These are phyloP conservation scores for Bettongia penicillata DNA, from an alignment of 2,113 vertebrate genomes.

Conservation along the genomic window DNA sequence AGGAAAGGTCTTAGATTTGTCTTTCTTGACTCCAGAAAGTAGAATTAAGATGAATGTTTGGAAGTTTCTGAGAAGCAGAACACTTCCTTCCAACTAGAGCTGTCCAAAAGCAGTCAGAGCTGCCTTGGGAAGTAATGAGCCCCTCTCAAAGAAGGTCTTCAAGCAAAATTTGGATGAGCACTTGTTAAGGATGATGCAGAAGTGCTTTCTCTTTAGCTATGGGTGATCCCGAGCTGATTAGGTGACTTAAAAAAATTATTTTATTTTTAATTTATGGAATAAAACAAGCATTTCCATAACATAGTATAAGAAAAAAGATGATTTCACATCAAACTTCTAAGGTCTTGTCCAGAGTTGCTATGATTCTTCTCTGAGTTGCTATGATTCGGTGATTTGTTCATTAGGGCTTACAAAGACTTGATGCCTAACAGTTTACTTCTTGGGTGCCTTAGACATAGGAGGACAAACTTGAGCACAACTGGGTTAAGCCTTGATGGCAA, in stretches of 20 bases:
- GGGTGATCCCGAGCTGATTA: background rate
- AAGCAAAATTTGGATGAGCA: background rate
- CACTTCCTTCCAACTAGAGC: background rate
- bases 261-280: too few relatives aligned
- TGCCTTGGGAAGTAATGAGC: background rate
- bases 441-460: background rate
- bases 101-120: background rate
- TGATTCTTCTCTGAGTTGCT: slow-evolving; percentile 3
- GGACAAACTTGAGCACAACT: background rate
- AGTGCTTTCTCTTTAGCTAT: background rate
- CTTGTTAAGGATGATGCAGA: background rate
- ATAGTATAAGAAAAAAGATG: too few relatives aligned
- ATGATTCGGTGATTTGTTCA: slow-evolving; percentile 20
- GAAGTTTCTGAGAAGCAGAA: background rate
- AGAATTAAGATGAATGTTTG: background rate
- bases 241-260: background rate
- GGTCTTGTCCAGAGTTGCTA: background rate
- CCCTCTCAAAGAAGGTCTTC: background rate
- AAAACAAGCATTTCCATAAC: too few relatives aligned
- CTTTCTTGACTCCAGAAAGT: background rate
- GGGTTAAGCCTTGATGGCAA: background rate
- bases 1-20: background rate
- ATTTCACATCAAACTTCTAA: background rate
- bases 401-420: background rate
- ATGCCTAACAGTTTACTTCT: background rate